These are phyloP conservation scores for Geotrypetes seraphini DNA, from an alignment of 2,797 vertebrate genomes.

Conservation along the genomic window DNA sequence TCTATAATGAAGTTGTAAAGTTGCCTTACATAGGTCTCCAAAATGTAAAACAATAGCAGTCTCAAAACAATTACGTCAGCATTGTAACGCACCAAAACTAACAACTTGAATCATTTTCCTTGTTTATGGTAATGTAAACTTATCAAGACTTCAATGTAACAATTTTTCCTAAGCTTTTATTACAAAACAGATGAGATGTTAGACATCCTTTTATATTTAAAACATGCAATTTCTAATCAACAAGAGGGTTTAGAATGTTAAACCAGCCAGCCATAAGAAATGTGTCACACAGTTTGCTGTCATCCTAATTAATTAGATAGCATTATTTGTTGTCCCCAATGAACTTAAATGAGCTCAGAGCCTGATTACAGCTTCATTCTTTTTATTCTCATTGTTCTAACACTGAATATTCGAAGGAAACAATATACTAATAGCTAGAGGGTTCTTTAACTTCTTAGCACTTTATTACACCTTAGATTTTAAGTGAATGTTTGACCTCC, in stretches of 20 bases:
- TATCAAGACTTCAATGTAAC: slow-evolving; percentile 31
- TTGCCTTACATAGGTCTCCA: no score
- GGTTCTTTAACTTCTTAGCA: slow-evolving; percentile 6
- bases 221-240: slow-evolving; percentile 55
- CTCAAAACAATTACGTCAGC: slow-evolving; percentile 19
- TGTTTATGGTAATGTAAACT: slow-evolving; percentile 35
- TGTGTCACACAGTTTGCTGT: slow-evolving; percentile 56
- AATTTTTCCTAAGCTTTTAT: slow-evolving; percentile 29
- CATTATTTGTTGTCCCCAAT: slow-evolving; percentile 55
- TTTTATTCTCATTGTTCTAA: slow-evolving; percentile 28
- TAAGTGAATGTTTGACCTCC: slow-evolving; percentile 2
- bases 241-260: slow-evolving; percentile 54
- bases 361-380: slow-evolving; percentile 43
- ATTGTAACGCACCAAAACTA: slow-evolving; percentile 13
- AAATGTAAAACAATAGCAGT: slow-evolving; percentile 15
- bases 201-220: slow-evolving; percentile 56
- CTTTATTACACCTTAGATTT: slow-evolving; percentile 8
- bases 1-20: no score
- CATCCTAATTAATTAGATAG: slow-evolving; percentile 66
- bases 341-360: slow-evolving; percentile 47
- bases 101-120: slow-evolving; percentile 29
- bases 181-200: slow-evolving; percentile 53
- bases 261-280: slow-evolving; percentile 57
- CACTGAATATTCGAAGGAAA: slow-evolving; percentile 2
- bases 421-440: background rate